These are phyloP conservation scores for Pelosia muscerda DNA, from an alignment of 2,888 invertebrate genomes.

Conservation along the genomic window DNA sequence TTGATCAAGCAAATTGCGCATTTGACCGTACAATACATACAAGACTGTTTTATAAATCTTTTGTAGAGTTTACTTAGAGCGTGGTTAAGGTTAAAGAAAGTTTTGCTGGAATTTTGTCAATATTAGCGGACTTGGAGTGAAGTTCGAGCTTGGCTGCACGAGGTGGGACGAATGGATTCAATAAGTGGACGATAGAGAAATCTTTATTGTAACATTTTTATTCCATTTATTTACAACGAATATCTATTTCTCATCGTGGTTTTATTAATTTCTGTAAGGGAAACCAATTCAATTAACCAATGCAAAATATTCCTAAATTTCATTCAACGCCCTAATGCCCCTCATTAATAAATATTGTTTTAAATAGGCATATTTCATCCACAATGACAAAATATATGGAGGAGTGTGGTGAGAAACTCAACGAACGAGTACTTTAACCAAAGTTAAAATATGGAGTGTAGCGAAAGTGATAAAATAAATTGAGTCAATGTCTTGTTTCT, in stretches of 20 bases:
- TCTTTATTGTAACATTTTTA: neutral
- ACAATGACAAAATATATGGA: too few species aligned
- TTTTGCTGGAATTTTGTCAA: neutral
- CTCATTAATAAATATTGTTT: too few species aligned
- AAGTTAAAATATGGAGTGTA: too few species aligned
- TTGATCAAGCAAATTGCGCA: conserved; percentile 33
- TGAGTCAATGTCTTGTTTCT: too few species aligned
- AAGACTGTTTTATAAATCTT: conserved; percentile 11
- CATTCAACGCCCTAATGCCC: too few species aligned
- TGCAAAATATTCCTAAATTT: too few species aligned
- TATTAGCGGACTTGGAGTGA: neutral
- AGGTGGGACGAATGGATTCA: neutral
- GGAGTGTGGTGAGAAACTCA: too few species aligned
- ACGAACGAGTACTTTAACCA: too few species aligned
- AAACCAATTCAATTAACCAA: too few species aligned
- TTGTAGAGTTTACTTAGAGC: neutral
- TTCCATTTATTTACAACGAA: neutral
- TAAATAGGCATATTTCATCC: too few species aligned
- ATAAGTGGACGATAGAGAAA: neutral
- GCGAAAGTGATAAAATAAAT: too few species aligned
- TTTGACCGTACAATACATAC: conserved; percentile 17
- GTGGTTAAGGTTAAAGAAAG: neutral
- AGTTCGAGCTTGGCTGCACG: neutral
- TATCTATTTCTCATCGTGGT: neutral
- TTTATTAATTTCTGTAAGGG: too few species aligned